phyloP scores from a whole-genome alignment of 2,888 invertebrate species.

The Drosophila multiciliata region DNA sequence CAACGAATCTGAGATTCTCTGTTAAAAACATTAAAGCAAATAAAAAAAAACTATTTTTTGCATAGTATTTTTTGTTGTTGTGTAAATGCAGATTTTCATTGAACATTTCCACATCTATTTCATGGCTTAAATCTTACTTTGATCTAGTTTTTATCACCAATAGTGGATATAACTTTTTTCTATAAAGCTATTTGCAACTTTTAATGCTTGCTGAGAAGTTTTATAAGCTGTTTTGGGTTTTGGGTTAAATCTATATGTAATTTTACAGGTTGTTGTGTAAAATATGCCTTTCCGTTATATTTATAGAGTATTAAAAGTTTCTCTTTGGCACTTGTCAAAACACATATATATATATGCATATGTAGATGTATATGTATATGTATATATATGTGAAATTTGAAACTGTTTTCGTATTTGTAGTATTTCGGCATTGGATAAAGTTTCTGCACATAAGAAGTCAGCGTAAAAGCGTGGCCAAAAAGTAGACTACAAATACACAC shows the following conservation, averaged over 20 bases:
- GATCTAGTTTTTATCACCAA: neutral
- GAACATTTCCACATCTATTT: neutral
- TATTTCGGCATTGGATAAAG: slow-evolving; percentile 64
- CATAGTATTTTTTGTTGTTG: neutral
- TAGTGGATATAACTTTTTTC: neutral
- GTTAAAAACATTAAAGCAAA: neutral
- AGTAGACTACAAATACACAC: slow-evolving; percentile 37
- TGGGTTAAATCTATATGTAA: neutral
- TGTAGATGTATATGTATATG: neutral
- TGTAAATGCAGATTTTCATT: too few relatives aligned
- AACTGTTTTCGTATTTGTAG: slow-evolving; percentile 70
- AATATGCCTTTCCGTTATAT: neutral
- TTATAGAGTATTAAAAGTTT: slow-evolving; percentile 16
- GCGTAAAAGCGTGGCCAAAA: slow-evolving; percentile 52
- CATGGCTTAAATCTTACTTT: neutral
- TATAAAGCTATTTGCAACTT: neutral
- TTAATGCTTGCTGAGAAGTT: neutral
- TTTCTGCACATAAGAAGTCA: slow-evolving; percentile 34
- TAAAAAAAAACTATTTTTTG: neutral
- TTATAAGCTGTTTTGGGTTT: neutral
- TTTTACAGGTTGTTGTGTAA: neutral
- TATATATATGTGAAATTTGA: slow-evolving; percentile 25
- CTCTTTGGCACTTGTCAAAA: slow-evolving; percentile 12
- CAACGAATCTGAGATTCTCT: slow-evolving; percentile 26
- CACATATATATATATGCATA: neutral